A percentile compares a stretch with the other conserved stretches of the same genome.
Evolutionary conservation across 2,113 vertebrate species (phyloP).

Genomic region (Meleagris gallopavo): DNA sequence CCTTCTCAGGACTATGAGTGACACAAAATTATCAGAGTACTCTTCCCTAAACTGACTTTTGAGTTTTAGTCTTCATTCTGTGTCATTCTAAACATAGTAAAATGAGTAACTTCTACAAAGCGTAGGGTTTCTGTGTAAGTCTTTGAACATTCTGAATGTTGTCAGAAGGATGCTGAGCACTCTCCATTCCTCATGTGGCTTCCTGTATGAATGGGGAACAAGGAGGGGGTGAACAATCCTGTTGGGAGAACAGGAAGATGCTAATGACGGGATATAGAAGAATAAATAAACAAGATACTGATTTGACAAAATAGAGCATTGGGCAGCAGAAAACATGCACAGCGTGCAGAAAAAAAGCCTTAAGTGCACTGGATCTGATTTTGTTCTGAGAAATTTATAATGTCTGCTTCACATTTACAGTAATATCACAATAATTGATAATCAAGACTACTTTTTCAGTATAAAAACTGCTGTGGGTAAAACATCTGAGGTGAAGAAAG

Average conservation of each 20-base stretch:
- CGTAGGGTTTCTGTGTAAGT: background rate
- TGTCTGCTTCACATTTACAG: background rate
- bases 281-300: background rate
- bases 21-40: background rate
- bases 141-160: background rate
- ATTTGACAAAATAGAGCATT: background rate
- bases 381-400: background rate
- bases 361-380: background rate
- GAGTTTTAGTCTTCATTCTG: background rate
- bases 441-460: background rate
- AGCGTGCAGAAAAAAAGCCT: background rate
- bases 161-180: background rate
- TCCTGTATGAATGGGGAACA: background rate
- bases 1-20: background rate
- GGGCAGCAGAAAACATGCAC: background rate
- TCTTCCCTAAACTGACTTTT: background rate
- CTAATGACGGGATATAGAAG: background rate
- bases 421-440: background rate
- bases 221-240: fast-evolving
- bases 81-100: background rate
- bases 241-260: background rate
- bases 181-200: background rate
- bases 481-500: background rate
- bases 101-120: background rate
- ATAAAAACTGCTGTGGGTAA: background rate